A percentile compares a stretch with the other conserved stretches of the same genome.
Conservation (phyloP, 2,797 vertebrate genomes). For the Microhierax caerulescens region DNA sequence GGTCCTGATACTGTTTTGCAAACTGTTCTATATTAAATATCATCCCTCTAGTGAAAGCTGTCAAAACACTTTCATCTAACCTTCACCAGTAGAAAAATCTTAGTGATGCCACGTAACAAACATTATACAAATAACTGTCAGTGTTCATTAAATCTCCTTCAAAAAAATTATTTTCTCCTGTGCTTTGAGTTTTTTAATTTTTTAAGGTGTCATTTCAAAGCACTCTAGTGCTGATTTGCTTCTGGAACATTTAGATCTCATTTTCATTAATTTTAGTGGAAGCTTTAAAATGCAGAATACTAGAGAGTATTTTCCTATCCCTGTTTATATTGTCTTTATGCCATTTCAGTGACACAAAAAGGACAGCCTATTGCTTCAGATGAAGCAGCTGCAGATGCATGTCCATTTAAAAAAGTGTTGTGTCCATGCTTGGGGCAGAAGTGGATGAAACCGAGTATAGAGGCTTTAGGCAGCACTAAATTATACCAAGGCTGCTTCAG, state of each 20-base stretch:
- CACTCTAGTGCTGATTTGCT: not conserved
- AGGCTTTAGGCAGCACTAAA: not conserved
- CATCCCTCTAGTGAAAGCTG: slow-evolving; percentile 71
- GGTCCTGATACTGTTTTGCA: slow-evolving; percentile 58
- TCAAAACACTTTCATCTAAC: slow-evolving; percentile 77
- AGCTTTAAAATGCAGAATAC: not conserved
- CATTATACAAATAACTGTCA: slow-evolving; percentile 78
- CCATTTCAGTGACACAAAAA: not conserved
- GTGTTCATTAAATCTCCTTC: slow-evolving; percentile 62
- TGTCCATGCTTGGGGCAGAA: not conserved
- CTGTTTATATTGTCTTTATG: not conserved
- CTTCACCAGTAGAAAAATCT: slow-evolving; percentile 60
- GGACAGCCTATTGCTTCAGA: not conserved
- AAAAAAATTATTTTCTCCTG: slow-evolving; percentile 9
- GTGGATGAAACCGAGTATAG: not conserved
- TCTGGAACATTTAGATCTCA: not conserved
- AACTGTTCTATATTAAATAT: slow-evolving; percentile 74
- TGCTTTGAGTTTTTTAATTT: not conserved
- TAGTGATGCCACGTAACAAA: slow-evolving; percentile 70
- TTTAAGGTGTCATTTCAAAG: slow-evolving; percentile 14
- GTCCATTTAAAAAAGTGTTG: not conserved
- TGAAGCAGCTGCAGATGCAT: not conserved
- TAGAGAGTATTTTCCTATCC: not conserved
- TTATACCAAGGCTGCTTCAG: not conserved
- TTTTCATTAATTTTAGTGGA: not conserved